A percentile compares a stretch with the other conserved stretches of the same genome.
Evolutionary conservation across 2,888 invertebrate genomes (phyloP).

Genomic region (Noctua janthina): DNA sequence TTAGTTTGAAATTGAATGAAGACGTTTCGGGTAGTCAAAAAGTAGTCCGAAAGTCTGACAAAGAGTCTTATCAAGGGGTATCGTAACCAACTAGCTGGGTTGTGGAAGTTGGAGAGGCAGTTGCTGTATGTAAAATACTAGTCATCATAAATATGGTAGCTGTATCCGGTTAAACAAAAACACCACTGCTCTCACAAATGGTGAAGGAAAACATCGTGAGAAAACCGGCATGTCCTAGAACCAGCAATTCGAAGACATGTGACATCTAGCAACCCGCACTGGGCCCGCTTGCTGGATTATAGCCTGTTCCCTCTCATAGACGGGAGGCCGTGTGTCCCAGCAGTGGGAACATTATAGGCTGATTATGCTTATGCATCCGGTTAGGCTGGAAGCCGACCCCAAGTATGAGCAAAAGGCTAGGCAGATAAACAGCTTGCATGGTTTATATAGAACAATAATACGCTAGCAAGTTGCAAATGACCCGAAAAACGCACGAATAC

Average conservation of each 20-base stretch:
- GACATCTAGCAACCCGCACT: no score
- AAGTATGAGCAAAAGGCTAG: not conserved
- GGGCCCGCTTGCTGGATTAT: no score
- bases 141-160: not conserved
- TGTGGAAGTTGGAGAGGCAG: not conserved
- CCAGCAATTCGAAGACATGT: no score
- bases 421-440: not conserved
- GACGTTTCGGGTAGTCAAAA: not conserved
- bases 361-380: no score
- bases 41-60: not conserved
- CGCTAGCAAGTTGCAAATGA: not conserved
- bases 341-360: no score
- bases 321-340: no score
- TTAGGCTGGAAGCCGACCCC: not conserved
- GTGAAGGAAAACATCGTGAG: no score
- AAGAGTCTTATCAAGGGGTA: not conserved
- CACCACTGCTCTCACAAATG: no score
- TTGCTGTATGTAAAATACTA: not conserved
- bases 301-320: no score
- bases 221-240: no score
- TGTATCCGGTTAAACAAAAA: no score
- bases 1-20: not conserved
- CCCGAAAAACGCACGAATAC: conserved; percentile 7
- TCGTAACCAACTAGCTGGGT: not conserved
- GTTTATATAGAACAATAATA: conserved; percentile 1